These are phyloP conservation scores for Dysdera silvatica DNA, from an alignment of 1,140 invertebrate species.

Conservation along the genomic window DNA sequence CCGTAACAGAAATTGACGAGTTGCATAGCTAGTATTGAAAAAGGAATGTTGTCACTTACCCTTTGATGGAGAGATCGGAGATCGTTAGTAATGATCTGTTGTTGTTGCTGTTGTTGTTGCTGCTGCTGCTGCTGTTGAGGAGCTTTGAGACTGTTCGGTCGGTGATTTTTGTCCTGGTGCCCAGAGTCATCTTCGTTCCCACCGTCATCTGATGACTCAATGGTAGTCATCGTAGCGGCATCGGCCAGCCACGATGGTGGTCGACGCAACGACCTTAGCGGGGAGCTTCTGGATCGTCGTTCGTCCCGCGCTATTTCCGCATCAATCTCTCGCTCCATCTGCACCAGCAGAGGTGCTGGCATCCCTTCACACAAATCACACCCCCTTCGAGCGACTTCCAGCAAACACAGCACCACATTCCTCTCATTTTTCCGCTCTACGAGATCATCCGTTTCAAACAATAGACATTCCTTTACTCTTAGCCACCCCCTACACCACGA, in stretches of 20 bases:
- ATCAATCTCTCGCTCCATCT: constrained; percentile 94
- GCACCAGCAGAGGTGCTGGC: constrained; percentile 84
- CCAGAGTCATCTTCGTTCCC: constrained; percentile 25
- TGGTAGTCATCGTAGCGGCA: not conserved
- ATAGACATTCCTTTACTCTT: constrained; percentile 79
- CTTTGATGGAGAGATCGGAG: constrained; percentile 90
- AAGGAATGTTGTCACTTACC: constrained; percentile 55
- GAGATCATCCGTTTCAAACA: constrained; percentile 92
- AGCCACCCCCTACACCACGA: constrained; percentile 69
- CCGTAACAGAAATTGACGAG: too few relatives aligned
- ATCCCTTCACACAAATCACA: constrained; percentile 73
- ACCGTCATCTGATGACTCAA: constrained; percentile 20
- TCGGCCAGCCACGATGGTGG: constrained; percentile 20
- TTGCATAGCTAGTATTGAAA: too few relatives aligned
- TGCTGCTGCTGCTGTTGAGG: constrained; percentile 2
- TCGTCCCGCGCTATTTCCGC: constrained; percentile 74
- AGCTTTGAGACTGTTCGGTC: too few relatives aligned
- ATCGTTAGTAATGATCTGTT: constrained; percentile 83
- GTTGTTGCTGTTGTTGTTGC: constrained; percentile 62
- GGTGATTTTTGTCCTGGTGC: too few relatives aligned
- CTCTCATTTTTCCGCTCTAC: constrained; percentile 92
- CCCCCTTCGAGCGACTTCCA: constrained; percentile 81
- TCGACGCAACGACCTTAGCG: not conserved
- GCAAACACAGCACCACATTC: constrained; percentile 82
- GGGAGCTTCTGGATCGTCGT: not conserved